Percentiles rank a stretch among this genome's conserved stretches.
Conservation (phyloP, 2,797 vertebrate genomes). For the Octomys mimax region DNA sequence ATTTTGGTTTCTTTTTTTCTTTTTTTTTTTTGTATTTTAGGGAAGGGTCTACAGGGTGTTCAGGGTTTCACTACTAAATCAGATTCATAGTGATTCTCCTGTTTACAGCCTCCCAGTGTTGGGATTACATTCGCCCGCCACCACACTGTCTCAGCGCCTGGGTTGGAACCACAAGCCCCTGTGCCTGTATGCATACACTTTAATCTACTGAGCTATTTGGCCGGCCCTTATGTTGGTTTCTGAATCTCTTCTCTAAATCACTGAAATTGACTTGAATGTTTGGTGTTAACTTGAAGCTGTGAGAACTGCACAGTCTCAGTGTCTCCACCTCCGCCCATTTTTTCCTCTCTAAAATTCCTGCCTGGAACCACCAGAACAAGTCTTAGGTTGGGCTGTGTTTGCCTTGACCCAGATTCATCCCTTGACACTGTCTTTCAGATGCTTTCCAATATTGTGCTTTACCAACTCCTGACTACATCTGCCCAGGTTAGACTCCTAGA, state of each 20-base stretch:
- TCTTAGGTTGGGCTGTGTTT: not conserved
- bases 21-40: too few relatives aligned
- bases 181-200: too few relatives aligned
- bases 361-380: not conserved
- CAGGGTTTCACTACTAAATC: too few relatives aligned
- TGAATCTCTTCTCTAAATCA: not conserved
- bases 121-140: too few relatives aligned
- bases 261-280: not conserved
- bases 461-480: not conserved
- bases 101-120: too few relatives aligned
- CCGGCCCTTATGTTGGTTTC: not conserved
- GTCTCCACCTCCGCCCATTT: not conserved
- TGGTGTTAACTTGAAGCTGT: not conserved
- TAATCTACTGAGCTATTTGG: too few relatives aligned
- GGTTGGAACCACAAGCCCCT: too few relatives aligned
- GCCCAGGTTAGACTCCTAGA: not conserved
- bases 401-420: not conserved
- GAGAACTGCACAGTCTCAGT: not conserved
- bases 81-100: too few relatives aligned
- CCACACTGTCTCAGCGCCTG: too few relatives aligned
- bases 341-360: not conserved
- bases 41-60: too few relatives aligned
- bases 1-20: not conserved
- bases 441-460: not conserved
- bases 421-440: not conserved